A percentile compares a stretch with the other conserved stretches of the same genome.
Conservation (phyloP, 2,797 vertebrate species). For the Somateria mollissima region DNA sequence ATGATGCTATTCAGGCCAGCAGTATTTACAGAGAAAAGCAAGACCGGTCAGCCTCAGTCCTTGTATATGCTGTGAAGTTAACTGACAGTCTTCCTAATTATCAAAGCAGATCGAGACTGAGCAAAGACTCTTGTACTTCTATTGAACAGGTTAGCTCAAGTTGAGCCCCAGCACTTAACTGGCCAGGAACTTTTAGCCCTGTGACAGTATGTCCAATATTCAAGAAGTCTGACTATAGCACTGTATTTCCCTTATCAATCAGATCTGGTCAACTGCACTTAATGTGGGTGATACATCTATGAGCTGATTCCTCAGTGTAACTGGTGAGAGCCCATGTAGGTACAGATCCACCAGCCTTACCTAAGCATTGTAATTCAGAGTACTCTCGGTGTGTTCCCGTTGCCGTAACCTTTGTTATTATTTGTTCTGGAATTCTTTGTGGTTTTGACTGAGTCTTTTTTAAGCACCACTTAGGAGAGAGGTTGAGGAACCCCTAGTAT, state of each 20-base stretch:
- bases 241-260: not conserved
- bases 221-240: not conserved
- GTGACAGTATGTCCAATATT: not conserved
- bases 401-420: not conserved
- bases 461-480: not conserved
- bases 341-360: not conserved
- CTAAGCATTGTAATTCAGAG: not conserved
- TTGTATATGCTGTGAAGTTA: not conserved
- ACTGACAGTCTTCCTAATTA: not conserved
- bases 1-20: not conserved
- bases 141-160: not conserved
- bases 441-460: not conserved
- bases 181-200: not conserved
- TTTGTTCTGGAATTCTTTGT: not conserved
- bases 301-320: not conserved
- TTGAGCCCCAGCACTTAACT: not conserved
- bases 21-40: not conserved
- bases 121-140: not conserved
- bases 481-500: not conserved
- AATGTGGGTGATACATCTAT: not conserved
- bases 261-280: not conserved
- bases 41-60: not conserved
- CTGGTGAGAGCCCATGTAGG: not conserved
- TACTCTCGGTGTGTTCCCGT: not conserved
- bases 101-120: not conserved